phyloP scores from a whole-genome alignment of 2,888 invertebrate genomes.

The Melinopterus prodromus region DNA sequence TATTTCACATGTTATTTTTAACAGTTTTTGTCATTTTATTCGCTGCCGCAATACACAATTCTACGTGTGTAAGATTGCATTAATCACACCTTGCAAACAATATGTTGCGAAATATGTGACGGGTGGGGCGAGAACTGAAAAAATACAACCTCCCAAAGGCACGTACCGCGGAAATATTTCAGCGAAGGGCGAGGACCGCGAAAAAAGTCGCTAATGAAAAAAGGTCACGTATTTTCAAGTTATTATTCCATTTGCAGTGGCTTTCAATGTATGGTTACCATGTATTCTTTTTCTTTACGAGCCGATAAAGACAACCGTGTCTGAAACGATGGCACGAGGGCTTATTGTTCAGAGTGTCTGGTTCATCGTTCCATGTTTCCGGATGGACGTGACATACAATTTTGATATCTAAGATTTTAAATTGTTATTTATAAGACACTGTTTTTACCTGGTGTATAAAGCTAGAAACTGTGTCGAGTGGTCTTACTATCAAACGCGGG shows the following conservation, averaged over 20 bases:
- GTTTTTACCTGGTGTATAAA: no score
- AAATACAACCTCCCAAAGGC: not conserved
- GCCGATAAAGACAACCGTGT: no score
- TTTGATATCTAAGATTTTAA: no score
- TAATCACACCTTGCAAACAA: conserved; percentile 4
- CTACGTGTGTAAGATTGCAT: not conserved
- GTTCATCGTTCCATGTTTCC: no score
- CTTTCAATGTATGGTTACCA: not conserved
- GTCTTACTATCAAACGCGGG: no score
- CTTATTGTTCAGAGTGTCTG: no score
- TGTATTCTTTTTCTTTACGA: not conserved
- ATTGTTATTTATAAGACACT: no score
- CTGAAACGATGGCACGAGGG: no score
- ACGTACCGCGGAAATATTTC: conserved; percentile 19
- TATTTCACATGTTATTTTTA: not conserved
- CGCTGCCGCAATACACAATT: not conserved
- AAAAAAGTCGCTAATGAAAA: conserved; percentile 17
- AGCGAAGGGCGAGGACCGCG: not conserved
- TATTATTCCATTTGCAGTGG: not conserved
- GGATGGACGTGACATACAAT: no score
- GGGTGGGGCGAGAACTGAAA: not conserved
- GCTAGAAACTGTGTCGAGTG: no score
- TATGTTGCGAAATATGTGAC: conserved; percentile 4
- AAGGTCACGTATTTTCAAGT: conserved; percentile 17
- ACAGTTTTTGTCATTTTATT: not conserved